A percentile compares a stretch with the other conserved stretches of the same genome.
These are phyloP conservation scores for Tachycineta bicolor DNA, from an alignment of 2,113 vertebrate species.

Conservation along the genomic window DNA sequence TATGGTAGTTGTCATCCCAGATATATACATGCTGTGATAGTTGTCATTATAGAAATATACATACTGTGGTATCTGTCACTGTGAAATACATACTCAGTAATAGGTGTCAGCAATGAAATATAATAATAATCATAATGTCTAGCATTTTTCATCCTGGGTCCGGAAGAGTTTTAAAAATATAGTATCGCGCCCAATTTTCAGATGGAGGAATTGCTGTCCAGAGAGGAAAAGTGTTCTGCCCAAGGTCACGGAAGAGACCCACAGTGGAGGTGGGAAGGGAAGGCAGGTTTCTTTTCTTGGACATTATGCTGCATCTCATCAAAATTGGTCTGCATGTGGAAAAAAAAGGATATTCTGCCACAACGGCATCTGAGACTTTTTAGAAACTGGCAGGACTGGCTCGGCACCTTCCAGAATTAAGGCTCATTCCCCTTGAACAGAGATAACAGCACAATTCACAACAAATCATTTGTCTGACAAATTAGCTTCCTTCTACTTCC, in stretches of 20 bases:
- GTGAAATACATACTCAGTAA: slow-evolving; percentile 54
- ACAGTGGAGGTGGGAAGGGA: background rate
- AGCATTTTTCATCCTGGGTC: background rate
- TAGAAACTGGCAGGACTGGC: background rate
- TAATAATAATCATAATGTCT: slow-evolving; percentile 33
- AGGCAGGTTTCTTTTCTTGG: background rate
- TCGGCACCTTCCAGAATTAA: background rate
- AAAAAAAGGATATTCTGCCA: background rate
- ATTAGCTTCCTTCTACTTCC: slow-evolving; percentile 44
- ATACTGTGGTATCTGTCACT: slow-evolving; percentile 60
- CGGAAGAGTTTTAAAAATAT: background rate
- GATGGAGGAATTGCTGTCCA: background rate
- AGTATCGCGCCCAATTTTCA: background rate
- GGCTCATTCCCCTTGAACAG: background rate
- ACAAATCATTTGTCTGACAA: slow-evolving; percentile 61
- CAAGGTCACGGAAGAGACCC: background rate
- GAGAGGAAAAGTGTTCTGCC: slow-evolving; percentile 2
- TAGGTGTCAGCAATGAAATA: slow-evolving; percentile 53
- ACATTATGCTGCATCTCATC: background rate
- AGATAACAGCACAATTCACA: slow-evolving; percentile 44
- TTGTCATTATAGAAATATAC: slow-evolving; percentile 64
- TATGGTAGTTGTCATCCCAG: slow-evolving; percentile 10
- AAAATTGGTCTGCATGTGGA: background rate
- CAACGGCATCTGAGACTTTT: background rate
- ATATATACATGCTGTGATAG: slow-evolving; percentile 34